Conservation (phyloP, 2,888 invertebrate species). For the Drosophila kambysellisi region DNA sequence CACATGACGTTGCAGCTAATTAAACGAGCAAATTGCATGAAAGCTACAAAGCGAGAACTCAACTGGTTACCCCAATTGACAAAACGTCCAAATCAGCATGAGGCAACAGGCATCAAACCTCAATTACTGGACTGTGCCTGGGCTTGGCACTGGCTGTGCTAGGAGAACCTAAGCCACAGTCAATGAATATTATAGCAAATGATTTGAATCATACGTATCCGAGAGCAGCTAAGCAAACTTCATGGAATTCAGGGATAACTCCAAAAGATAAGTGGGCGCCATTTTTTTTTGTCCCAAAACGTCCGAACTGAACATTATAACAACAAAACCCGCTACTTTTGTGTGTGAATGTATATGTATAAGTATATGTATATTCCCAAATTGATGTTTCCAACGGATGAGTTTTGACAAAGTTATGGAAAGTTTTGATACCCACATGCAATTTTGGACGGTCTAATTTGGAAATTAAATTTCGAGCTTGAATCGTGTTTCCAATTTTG, state of each 20-base stretch:
- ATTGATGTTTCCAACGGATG: not conserved
- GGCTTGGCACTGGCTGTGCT: slow-evolving; percentile 2
- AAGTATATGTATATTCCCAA: not conserved
- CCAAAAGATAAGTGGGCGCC: not conserved
- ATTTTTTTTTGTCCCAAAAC: not conserved
- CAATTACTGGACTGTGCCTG: not conserved
- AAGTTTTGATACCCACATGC: not conserved
- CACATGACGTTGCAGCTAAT: slow-evolving; percentile 69
- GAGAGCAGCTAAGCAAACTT: not conserved
- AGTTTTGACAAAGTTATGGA: not conserved
- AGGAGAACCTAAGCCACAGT: not conserved
- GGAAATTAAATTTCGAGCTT: not conserved
- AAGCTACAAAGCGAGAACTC: slow-evolving; percentile 28
- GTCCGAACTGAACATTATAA: not conserved
- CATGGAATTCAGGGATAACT: too few species aligned
- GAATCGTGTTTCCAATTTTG: not conserved
- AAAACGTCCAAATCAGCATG: slow-evolving; percentile 1
- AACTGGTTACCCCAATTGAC: slow-evolving; percentile 46
- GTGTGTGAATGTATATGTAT: too few species aligned
- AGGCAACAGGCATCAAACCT: not conserved
- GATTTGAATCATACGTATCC: not conserved
- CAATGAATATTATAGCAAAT: not conserved
- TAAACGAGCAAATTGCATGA: slow-evolving; percentile 70
- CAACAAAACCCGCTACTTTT: not conserved
- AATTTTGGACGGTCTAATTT: not conserved